A percentile compares a stretch with the other conserved stretches of the same genome.
These are phyloP conservation scores for Eulacestoma nigropectus DNA, from an alignment of 2,113 vertebrate species.

Conservation along the genomic window DNA sequence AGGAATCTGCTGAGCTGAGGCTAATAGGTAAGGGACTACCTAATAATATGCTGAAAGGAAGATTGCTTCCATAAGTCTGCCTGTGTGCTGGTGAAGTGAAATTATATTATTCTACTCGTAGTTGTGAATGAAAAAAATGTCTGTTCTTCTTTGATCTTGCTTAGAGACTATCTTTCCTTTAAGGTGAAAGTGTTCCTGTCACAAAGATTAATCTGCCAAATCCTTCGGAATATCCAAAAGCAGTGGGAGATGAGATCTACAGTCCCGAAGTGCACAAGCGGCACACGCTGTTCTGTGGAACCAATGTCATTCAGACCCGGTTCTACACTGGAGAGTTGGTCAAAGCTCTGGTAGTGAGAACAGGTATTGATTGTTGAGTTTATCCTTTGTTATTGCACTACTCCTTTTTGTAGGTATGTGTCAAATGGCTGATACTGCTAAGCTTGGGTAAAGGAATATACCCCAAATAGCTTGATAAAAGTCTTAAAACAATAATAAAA, in stretches of 20 bases:
- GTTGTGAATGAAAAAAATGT: neutral
- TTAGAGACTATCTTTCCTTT: neutral
- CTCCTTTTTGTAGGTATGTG: neutral
- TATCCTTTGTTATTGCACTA: neutral
- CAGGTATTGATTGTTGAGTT: constrained; percentile 71
- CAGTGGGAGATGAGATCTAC: constrained; percentile 73
- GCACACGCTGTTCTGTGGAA: constrained; percentile 96
- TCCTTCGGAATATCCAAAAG: constrained; percentile 73
- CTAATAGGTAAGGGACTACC: neutral
- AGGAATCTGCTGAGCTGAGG: neutral
- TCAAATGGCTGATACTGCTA: neutral
- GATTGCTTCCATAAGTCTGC: neutral
- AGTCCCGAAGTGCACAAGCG: constrained; percentile 86
- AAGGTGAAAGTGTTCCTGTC: constrained; percentile 97
- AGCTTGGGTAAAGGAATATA: neutral
- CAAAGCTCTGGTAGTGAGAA: constrained; percentile 91
- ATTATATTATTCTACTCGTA: neutral
- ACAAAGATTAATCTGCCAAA: constrained; percentile 96
- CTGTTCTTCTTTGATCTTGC: neutral
- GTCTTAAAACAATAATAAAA: neutral
- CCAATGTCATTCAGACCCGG: constrained; percentile 92
- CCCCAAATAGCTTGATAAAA: neutral
- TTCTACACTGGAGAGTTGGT: constrained; percentile 95
- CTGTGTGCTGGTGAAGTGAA: neutral
- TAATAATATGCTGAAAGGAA: neutral